Percentiles rank a stretch among this genome's conserved stretches.
These are phyloP conservation scores for Spizella passerina DNA, from an alignment of 2,797 vertebrate species.

Conservation along the genomic window DNA sequence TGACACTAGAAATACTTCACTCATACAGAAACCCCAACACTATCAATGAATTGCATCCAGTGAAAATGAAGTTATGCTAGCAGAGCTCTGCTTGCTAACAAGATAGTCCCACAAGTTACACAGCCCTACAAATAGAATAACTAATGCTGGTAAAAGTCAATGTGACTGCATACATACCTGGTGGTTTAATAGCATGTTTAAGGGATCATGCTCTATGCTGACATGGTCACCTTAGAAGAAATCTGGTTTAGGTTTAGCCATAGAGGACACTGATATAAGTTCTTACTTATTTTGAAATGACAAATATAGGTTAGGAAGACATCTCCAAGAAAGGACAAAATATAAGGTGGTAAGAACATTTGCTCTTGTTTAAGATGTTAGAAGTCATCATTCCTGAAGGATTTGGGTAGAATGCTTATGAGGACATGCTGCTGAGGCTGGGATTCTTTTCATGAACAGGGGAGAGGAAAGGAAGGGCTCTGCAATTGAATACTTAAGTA, in stretches of 20 bases:
- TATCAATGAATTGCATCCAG: not conserved
- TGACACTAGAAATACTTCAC: not conserved
- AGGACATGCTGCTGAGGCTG: not conserved
- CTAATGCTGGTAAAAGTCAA: not conserved
- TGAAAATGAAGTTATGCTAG: not conserved
- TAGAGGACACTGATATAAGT: not conserved
- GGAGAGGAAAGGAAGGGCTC: not conserved
- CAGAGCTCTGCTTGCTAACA: not conserved
- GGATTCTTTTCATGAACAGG: not conserved
- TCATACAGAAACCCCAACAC: not conserved
- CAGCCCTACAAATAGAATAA: not conserved
- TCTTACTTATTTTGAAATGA: not conserved
- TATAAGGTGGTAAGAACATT: not conserved
- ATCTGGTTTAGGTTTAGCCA: not conserved
- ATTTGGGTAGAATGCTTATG: not conserved
- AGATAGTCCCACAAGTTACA: not conserved
- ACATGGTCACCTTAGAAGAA: fast-evolving
- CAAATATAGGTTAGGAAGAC: not conserved
- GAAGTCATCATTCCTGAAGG: not conserved
- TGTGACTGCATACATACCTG: fast-evolving
- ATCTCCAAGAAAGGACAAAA: not conserved
- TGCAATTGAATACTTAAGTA: not conserved
- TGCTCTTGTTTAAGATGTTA: not conserved
- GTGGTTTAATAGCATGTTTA: not conserved
- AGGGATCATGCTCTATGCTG: not conserved